Base-by-base conservation (phyloP, 2,113 vertebrate species). In the Phrynosoma blainvillii region DNA sequence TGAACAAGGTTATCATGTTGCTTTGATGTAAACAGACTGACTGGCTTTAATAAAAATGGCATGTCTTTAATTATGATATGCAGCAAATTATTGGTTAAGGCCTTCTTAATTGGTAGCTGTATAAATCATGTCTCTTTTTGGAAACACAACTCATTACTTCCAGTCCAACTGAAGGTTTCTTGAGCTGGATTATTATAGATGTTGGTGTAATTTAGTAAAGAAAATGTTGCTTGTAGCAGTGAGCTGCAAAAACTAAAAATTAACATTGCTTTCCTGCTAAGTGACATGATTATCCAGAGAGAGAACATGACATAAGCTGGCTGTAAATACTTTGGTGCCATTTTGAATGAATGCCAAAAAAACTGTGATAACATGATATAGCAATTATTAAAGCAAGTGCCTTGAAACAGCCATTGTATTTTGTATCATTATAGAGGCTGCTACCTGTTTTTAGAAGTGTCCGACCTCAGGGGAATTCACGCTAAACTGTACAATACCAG, bases 351-450 rank as follows among this genome's bases (percentile, higher is more conserved):
- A 2, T 84, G 73, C 54, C 3, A 0, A 74, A 88, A 47, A 75
- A 79, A 70, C 82, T 89, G 59, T 81, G 90, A 89, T 36, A 87
- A 87, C 85, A 87, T 74, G 52, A 80, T 74, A 85, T 82, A 73
- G 87, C 90, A 86, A 76, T 82, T 82, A 87, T 87, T 75, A 76
- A 74, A 89, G 84, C 59, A 82, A 81, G 23, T 70, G 16, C 32
- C 85, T 82, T 91, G 89, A 89, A 95, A 94, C 56, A 0, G 0
- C 82, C 85, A 87, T 89, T 90, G n/a, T 82, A 77, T 88, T 88
- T 92, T 18, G 5, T 90, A 90, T 90, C 92, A 92, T 90, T 86
- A 83, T 87, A 95, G 91, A 93, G 91, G 90, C 89, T 90, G 84
- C 84, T 88, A 83, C 40, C 68, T 89, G 89, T 87, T 93, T 93